Evolutionary conservation across 2,113 vertebrate species (phyloP).

Genomic region (Gambusia affinis): DNA sequence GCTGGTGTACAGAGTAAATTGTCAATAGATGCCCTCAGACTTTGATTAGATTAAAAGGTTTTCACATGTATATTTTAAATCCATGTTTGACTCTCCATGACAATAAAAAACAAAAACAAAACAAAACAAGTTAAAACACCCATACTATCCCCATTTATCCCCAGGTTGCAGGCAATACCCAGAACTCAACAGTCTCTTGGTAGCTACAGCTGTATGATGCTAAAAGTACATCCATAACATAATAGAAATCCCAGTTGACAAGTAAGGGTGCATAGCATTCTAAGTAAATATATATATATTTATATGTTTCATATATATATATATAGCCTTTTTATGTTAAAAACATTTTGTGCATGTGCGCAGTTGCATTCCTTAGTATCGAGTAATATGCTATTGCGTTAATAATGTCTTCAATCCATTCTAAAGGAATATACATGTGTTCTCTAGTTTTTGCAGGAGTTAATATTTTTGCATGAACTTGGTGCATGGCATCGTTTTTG

Average conservation of each 20-base stretch:
- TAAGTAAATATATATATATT: conserved; percentile 84
- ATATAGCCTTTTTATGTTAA: conserved; percentile 81
- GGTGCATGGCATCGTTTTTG: conserved; percentile 67
- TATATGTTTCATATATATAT: conserved; percentile 75
- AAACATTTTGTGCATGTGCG: conserved; percentile 86
- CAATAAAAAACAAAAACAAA: conserved; percentile 80
- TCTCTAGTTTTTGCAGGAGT: conserved; percentile 82
- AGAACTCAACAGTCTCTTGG: conserved; percentile 80
- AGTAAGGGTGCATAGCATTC: conserved; percentile 86
- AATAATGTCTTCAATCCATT: conserved; percentile 83
- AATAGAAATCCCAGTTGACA: conserved; percentile 81
- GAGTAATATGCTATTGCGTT: conserved; percentile 85
- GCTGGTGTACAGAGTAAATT: conserved; percentile 87
- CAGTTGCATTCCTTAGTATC: conserved; percentile 85
- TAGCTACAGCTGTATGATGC: conserved; percentile 83
- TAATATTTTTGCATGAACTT: conserved; percentile 83
- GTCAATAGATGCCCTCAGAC: conserved; percentile 81
- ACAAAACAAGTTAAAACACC: conserved; percentile 78
- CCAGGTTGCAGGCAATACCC: conserved; percentile 81
- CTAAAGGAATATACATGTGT: conserved; percentile 83
- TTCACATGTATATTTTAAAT: conserved; percentile 78
- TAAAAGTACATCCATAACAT: conserved; percentile 86
- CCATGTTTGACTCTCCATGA: conserved; percentile 77
- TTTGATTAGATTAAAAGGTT: conserved; percentile 80
- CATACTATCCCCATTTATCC: conserved; percentile 74